Evolutionary conservation across 1,140 invertebrate genomes (phyloP), one percentile per base, ranked within the genome.

Genomic region (Coenobita brevimanus): DNA sequence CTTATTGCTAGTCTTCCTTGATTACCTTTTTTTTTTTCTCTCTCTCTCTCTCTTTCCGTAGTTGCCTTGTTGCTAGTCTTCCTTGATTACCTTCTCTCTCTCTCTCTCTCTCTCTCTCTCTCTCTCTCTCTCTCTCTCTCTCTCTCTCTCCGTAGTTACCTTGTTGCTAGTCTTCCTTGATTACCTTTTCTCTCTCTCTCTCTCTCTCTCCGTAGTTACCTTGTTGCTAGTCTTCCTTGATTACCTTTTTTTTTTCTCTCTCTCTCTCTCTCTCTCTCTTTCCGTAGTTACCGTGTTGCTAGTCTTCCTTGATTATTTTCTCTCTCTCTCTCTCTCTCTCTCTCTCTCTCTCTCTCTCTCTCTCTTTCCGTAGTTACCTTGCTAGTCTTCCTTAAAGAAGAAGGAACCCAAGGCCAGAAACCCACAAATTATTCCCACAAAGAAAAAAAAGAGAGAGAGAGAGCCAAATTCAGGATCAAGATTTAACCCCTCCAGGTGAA

Each of bases 121-220:
- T n/a, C n/a, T n/a, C n/a, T 33, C 67, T 71, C 67, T 71, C 67
- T 71, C 67, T 71, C 67, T 71, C 67, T 71, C 67, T 71, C 67
- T 71, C 67, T 79, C 41, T 78, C 75, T 78, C 75, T 50, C 43
- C 8, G 21, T 46, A 24, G 27, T 41, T 2, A 3, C 27, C 60
- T 8, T 0, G n/a, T 27, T 62, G 33, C 43, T n/a, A 38, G 0
- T 36, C 73, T n/a, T n/a, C n/a, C n/a, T n/a, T n/a, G n/a, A n/a
- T n/a, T n/a, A n/a, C n/a, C n/a, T n/a, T n/a, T n/a, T 76, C 73
- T 76, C 73, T 76, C 73, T 76, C 38, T 24, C 0, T 43, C 73
- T 6, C 41, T 43, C 38, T 76, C 38, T 46, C 38, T 76, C 73
- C 46, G 24, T 17, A 30, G 27, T 30, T 27, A 10, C 10, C 15